Conservation (phyloP, 1,140 invertebrate genomes). For the Procambarus clarkii region DNA sequence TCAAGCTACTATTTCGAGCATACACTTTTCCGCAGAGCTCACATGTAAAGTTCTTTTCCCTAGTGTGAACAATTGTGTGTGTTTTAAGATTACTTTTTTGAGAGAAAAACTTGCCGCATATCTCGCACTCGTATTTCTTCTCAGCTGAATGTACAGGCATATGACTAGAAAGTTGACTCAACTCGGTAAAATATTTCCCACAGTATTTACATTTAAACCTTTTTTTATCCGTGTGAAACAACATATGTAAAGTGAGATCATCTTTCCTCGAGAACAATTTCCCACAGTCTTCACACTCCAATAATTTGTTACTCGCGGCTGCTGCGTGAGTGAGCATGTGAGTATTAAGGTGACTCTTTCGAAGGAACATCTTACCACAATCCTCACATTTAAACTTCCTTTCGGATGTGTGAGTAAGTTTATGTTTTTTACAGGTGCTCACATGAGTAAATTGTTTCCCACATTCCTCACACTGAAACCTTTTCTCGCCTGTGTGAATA, state of each 20-base stretch:
- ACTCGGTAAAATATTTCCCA: too few relatives aligned
- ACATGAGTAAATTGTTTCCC: slow-evolving; percentile 49
- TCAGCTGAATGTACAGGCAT: background rate
- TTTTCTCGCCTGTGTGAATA: slow-evolving; percentile 55
- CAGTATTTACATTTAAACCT: too few relatives aligned
- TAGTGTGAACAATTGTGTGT: background rate
- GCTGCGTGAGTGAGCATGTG: background rate
- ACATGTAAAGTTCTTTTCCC: slow-evolving; percentile 24
- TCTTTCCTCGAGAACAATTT: too few relatives aligned
- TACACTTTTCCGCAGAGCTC: slow-evolving; percentile 8
- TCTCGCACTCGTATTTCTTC: background rate
- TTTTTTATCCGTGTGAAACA: too few relatives aligned
- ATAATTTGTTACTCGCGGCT: too few relatives aligned
- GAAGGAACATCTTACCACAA: slow-evolving; percentile 48
- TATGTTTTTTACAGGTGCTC: slow-evolving; percentile 36
- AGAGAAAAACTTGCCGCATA: slow-evolving; percentile 19
- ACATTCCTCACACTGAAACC: slow-evolving; percentile 53
- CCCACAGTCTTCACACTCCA: too few relatives aligned
- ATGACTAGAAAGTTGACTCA: too few relatives aligned
- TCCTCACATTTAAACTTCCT: slow-evolving; percentile 49
- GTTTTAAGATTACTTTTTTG: slow-evolving; percentile 15
- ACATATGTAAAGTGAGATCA: too few relatives aligned
- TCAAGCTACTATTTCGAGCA: background rate
- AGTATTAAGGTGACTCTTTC: slow-evolving; percentile 58
- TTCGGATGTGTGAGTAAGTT: slow-evolving; percentile 40